A percentile compares a stretch with the other conserved stretches of the same genome.
These are phyloP conservation scores for Pelusios castaneus DNA, from an alignment of 2,113 vertebrate species.

Conservation along the genomic window DNA sequence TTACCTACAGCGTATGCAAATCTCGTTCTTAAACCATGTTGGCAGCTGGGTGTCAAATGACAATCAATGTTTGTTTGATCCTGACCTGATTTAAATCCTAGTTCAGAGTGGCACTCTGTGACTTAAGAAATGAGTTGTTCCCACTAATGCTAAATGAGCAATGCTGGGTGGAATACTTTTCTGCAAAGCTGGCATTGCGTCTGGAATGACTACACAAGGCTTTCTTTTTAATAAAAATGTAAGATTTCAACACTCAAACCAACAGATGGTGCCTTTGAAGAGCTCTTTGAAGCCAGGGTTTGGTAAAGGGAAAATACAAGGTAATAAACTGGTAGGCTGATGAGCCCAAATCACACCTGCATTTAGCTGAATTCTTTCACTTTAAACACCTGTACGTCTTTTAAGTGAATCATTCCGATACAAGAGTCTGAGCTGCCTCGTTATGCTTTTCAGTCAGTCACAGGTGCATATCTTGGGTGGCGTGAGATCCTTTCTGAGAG, in stretches of 20 bases:
- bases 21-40: accelerated
- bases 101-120: constrained; percentile 5
- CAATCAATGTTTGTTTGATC: neutral
- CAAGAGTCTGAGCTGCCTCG: neutral
- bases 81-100: neutral
- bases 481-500: neutral
- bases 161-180: neutral
- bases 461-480: neutral
- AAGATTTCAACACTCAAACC: constrained; percentile 3
- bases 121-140: constrained; percentile 20
- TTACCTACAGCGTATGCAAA: neutral
- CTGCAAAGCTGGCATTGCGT: neutral
- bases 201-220: neutral
- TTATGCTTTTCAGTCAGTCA: neutral
- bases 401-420: neutral
- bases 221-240: constrained; percentile 4
- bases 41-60: neutral
- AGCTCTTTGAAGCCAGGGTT: neutral
- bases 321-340: neutral
- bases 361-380: neutral
- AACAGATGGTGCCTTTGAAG: neutral
- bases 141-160: neutral
- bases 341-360: neutral
- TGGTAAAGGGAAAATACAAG: neutral
- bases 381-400: neutral